Percentiles rank a stretch among this genome's conserved stretches.
Evolutionary conservation across 2,113 vertebrate species (phyloP).

Genomic region (Numenius arquata): DNA sequence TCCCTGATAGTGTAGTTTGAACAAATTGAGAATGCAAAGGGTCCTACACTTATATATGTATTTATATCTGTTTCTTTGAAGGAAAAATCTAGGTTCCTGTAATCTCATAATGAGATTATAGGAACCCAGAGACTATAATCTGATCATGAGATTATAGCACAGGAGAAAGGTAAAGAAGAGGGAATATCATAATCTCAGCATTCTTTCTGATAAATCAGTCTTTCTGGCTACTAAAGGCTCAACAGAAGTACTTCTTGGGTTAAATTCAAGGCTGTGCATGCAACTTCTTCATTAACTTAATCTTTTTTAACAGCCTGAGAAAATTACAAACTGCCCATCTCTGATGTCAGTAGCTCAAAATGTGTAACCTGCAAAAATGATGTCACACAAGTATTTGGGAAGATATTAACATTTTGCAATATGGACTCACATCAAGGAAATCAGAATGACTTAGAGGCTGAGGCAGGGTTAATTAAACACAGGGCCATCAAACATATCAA

Average conservation of each 20-base stretch:
- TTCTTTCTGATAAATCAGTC: not conserved
- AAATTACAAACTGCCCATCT: not conserved
- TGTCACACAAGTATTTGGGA: not conserved
- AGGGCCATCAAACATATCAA: not conserved
- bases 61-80: not conserved
- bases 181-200: too few relatives aligned
- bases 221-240: not conserved
- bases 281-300: not conserved
- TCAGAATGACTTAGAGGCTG: not conserved
- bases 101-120: not conserved
- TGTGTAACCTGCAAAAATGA: not conserved
- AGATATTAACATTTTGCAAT: not conserved
- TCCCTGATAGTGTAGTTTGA: not conserved
- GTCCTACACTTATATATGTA: not conserved
- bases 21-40: not conserved
- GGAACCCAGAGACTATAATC: not conserved
- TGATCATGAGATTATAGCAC: not conserved
- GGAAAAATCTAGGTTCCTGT: not conserved
- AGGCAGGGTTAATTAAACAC: not conserved
- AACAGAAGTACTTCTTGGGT: not conserved
- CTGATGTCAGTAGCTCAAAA: not conserved
- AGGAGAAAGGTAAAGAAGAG: not conserved
- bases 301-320: not conserved
- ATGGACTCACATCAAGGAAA: not conserved
- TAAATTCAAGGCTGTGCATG: not conserved